Conservation (phyloP, 2,888 invertebrate species). For the Heteromurus nitidus region DNA sequence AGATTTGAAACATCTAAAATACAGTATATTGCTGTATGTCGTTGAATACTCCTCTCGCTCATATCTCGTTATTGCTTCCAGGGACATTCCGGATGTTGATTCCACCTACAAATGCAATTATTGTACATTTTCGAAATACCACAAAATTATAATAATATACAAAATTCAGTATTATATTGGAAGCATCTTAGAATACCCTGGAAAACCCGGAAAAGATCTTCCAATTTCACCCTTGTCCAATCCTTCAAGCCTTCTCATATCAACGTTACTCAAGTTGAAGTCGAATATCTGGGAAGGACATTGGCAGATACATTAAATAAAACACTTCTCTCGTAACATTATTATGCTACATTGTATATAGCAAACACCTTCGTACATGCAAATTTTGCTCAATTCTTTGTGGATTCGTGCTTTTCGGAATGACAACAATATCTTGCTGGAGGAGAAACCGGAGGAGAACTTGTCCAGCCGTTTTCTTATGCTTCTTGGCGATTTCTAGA, state of each 20-base stretch:
- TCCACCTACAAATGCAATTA: conserved; percentile 25
- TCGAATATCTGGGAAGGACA: no score
- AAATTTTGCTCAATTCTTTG: conserved; percentile 85
- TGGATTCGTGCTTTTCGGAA: conserved; percentile 89
- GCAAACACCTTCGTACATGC: conserved; percentile 76
- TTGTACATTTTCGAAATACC: background rate
- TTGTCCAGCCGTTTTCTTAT: conserved; percentile 85
- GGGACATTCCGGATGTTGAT: conserved; percentile 58
- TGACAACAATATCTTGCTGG: conserved; percentile 84
- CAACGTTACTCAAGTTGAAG: conserved; percentile 81
- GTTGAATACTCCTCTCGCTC: no score
- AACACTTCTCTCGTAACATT: no score
- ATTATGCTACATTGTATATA: no score
- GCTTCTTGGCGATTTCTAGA: conserved; percentile 75
- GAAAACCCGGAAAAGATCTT: conserved; percentile 78
- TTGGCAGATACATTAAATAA: no score
- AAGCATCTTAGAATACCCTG: conserved; percentile 18
- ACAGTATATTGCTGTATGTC: no score
- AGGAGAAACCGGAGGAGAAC: conserved; percentile 84
- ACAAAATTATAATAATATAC: conserved; percentile 5
- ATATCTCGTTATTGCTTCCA: conserved; percentile 10
- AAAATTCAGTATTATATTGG: background rate
- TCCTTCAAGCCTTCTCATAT: conserved; percentile 80
- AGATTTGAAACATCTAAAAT: no score
- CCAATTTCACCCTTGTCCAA: conserved; percentile 82